Conservation (phyloP, 2,113 vertebrate genomes). For the Butorides virescens region DNA sequence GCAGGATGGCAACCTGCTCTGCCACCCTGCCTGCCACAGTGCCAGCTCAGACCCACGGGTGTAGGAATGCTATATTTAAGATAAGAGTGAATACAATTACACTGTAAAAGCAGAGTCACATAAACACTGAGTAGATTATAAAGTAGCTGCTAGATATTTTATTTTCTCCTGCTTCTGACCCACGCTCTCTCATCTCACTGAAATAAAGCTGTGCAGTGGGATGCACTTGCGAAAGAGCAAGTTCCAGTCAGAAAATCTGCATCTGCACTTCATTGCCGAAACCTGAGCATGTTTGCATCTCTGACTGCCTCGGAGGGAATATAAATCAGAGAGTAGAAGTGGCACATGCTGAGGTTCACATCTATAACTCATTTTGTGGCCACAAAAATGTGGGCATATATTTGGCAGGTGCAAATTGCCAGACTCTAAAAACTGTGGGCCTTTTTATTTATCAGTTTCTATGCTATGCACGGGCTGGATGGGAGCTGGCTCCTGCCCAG, state of each 20-base stretch:
- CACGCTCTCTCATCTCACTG: not conserved
- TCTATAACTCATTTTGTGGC: not conserved
- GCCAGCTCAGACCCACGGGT: no score
- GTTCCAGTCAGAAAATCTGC: not conserved
- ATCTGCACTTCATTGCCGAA: not conserved
- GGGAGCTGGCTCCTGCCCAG: not conserved
- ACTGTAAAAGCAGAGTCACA: not conserved
- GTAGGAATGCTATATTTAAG: not conserved
- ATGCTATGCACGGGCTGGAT: not conserved
- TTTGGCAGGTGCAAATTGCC: not conserved
- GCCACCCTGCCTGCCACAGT: not conserved
- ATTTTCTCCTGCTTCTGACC: not conserved
- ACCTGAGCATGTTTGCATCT: not conserved
- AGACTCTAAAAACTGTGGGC: not conserved
- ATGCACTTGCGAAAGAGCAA: not conserved
- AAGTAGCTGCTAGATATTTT: not conserved
- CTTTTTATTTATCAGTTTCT: not conserved
- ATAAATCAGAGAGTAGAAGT: not conserved
- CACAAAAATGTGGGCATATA: not conserved
- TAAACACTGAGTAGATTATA: not conserved
- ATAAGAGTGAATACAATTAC: not conserved
- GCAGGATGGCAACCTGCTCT: not conserved
- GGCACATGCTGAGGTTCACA: not conserved
- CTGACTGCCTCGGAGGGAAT: not conserved
- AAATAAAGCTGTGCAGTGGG: not conserved